These are phyloP conservation scores for Poeciliopsis paucimaculata DNA, from an alignment of 2,797 vertebrate species.

Conservation along the genomic window DNA sequence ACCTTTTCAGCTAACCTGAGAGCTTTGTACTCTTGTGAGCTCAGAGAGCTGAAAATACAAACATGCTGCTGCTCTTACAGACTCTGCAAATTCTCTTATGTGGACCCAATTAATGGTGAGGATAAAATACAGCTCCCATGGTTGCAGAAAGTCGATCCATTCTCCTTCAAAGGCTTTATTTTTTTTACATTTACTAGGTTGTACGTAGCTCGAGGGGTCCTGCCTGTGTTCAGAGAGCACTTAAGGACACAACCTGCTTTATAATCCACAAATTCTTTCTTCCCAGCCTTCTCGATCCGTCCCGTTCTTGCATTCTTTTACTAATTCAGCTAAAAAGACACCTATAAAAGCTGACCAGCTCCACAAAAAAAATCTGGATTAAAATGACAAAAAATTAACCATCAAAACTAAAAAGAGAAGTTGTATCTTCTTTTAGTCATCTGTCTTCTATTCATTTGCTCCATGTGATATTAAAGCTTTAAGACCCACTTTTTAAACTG, in stretches of 20 bases:
- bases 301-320: constrained; percentile 34
- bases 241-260: constrained; percentile 49
- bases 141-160: constrained; percentile 55
- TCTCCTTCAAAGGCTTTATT: constrained; percentile 64
- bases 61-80: constrained; percentile 67
- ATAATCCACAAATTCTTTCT: constrained; percentile 52
- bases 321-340: constrained; percentile 30
- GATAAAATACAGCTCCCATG: constrained; percentile 63
- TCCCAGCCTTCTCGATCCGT: constrained; percentile 25
- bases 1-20: constrained; percentile 38
- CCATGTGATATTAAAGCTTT: constrained; percentile 56
- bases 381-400: constrained; percentile 16
- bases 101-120: constrained; percentile 73
- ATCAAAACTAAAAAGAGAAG: constrained; percentile 17
- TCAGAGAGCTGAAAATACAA: constrained; percentile 53
- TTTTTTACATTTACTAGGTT: constrained; percentile 64
- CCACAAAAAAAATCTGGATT: constrained; percentile 33
- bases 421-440: constrained; percentile 40
- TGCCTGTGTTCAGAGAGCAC: constrained; percentile 48
- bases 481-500: constrained; percentile 42
- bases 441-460: constrained; percentile 40
- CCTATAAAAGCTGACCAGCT: constrained; percentile 32
- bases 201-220: constrained; percentile 49
- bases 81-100: constrained; percentile 66
- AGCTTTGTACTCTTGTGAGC: constrained; percentile 27